phyloP scores from a whole-genome alignment of 2,888 invertebrate genomes.

The Caenorhabditis japonica region DNA sequence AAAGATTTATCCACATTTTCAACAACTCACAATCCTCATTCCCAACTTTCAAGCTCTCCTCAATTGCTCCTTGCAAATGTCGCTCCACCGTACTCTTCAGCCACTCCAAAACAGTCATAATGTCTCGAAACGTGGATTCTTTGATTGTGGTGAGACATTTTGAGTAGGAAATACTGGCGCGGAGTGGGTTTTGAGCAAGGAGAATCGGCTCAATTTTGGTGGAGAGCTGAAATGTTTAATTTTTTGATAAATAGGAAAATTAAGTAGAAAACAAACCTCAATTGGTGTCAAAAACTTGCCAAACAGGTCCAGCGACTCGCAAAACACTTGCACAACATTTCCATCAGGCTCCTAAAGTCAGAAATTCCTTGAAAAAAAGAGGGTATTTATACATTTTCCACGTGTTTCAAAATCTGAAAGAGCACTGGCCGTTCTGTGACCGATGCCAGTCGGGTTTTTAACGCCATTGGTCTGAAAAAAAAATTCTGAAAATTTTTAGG shows the following conservation, averaged over 20 bases:
- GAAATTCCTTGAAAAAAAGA: too few relatives aligned
- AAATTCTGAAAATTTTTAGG: background rate
- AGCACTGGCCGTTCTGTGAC: slow-evolving; percentile 26
- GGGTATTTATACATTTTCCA: slow-evolving; percentile 6
- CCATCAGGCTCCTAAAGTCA: slow-evolving; percentile 9
- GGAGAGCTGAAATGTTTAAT: slow-evolving; percentile 10
- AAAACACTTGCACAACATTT: slow-evolving; percentile 4
- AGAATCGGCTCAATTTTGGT: slow-evolving; percentile 11
- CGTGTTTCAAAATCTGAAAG: slow-evolving; percentile 25
- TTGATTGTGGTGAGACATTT: background rate
- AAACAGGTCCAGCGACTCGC: slow-evolving; percentile 17
- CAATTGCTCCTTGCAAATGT: background rate
- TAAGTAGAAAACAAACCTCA: slow-evolving; percentile 8
- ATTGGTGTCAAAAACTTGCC: slow-evolving; percentile 27
- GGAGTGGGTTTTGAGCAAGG: background rate
- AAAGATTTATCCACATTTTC: background rate
- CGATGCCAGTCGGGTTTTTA: slow-evolving; percentile 1
- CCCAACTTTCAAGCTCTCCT: slow-evolving; percentile 8
- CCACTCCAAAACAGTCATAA: slow-evolving; percentile 31
- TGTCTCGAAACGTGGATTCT: slow-evolving; percentile 14
- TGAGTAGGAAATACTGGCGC: slow-evolving; percentile 3
- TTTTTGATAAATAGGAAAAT: background rate
- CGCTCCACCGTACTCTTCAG: slow-evolving; percentile 14
- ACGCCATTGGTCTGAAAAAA: background rate
- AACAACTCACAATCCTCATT: slow-evolving; percentile 13